phyloP scores from a whole-genome alignment of 2,888 invertebrate genomes.

The Lutraria lutraria region DNA sequence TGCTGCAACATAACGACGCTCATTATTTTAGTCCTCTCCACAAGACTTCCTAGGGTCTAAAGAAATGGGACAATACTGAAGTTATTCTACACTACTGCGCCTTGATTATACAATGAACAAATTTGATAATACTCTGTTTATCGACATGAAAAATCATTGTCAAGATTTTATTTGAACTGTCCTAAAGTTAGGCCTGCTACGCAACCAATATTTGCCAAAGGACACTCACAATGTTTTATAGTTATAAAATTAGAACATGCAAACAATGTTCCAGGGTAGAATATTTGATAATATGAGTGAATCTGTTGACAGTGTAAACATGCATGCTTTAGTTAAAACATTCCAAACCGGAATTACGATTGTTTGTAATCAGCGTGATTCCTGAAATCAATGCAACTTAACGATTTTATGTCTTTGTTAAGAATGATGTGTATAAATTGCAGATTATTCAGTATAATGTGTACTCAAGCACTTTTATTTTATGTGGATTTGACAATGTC shows the following conservation, averaged over 20 bases:
- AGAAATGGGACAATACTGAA: too few species aligned
- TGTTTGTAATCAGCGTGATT: constrained; percentile 15
- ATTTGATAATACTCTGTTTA: too few species aligned
- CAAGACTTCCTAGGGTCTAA: too few species aligned
- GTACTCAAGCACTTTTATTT: too few species aligned
- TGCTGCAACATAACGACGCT: too few species aligned
- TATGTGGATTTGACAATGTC: too few species aligned
- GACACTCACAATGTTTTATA: background rate
- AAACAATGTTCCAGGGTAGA: background rate
- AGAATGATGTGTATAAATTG: background rate
- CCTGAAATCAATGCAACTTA: background rate
- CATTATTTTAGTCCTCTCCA: too few species aligned
- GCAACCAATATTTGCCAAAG: background rate
- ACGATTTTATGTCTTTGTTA: background rate
- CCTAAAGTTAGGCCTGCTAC: background rate
- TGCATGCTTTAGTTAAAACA: constrained; percentile 10
- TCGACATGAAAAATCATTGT: too few species aligned
- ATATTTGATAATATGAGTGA: background rate
- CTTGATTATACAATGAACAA: too few species aligned
- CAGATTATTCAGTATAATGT: background rate
- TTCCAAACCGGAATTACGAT: background rate
- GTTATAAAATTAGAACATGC: background rate
- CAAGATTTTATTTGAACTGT: too few species aligned
- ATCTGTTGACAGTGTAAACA: constrained; percentile 12
- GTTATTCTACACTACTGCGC: too few species aligned